A percentile compares a stretch with the other conserved stretches of the same genome.
phyloP scores from a whole-genome alignment of 92 coral and sea anemone genomes.

The Siderastrea siderea region DNA sequence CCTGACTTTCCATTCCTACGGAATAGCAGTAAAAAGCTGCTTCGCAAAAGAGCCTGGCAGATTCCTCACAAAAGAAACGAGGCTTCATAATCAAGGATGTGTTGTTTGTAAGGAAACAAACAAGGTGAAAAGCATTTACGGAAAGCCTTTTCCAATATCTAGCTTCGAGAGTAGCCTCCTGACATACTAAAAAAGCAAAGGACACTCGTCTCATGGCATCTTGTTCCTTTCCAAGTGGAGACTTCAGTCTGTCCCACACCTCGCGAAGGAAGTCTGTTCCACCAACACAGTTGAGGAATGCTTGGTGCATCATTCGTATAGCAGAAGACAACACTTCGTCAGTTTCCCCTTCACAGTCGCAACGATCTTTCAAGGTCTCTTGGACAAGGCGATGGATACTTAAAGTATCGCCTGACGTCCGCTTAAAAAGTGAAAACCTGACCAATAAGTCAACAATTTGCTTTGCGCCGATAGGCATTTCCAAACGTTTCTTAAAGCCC shows the following conservation, averaged over 20 bases:
- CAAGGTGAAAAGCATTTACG: neutral
- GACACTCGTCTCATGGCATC: neutral
- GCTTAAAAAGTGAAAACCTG: constrained; percentile 37
- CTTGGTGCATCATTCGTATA: constrained; percentile 35
- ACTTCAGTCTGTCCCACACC: neutral
- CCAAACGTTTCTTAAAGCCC: neutral
- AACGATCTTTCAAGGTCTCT: constrained; percentile 20
- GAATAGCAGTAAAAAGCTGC: neutral
- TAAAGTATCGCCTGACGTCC: constrained; percentile 8
- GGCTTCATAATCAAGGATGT: neutral
- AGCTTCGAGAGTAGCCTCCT: neutral
- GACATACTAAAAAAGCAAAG: neutral
- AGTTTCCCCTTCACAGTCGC: neutral
- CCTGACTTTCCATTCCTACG: neutral
- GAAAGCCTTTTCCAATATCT: neutral
- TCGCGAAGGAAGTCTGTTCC: neutral
- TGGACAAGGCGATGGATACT: constrained; percentile 51
- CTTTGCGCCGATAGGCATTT: constrained; percentile 9
- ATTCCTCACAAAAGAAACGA: neutral
- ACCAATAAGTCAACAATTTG: constrained; percentile 30
- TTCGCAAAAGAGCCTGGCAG: neutral
- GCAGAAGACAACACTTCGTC: constrained; percentile 6
- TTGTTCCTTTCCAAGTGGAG: neutral
- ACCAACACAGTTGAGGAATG: constrained; percentile 13
- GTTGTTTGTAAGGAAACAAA: neutral